Evolutionary conservation across 1,140 invertebrate species (phyloP).

Genomic region (Schlechtendalia chinensis): DNA sequence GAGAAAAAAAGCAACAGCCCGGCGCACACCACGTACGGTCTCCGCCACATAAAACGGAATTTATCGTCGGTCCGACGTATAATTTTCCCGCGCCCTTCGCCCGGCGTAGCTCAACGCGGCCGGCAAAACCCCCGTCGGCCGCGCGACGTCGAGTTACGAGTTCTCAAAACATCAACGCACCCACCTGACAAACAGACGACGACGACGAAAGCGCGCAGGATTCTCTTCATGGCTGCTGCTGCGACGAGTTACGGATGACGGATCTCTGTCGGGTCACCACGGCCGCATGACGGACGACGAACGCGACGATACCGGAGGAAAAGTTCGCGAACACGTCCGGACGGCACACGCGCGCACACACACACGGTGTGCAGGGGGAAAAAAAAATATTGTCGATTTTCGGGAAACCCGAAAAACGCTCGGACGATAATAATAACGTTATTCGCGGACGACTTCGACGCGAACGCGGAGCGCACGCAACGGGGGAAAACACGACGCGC

Average conservation of each 20-base stretch:
- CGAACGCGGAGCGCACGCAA: not conserved
- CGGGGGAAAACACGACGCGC: slow-evolving; percentile 31
- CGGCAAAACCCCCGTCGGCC: too few species aligned
- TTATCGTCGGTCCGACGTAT: slow-evolving; percentile 29
- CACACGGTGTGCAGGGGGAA: not conserved
- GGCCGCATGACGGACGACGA: too few species aligned
- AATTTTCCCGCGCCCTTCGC: not conserved
- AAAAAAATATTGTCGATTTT: too few species aligned
- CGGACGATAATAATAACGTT: not conserved
- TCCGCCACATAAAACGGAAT: slow-evolving; percentile 40
- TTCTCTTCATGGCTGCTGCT: slow-evolving; percentile 31
- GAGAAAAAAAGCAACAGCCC: not conserved
- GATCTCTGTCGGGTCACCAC: too few species aligned
- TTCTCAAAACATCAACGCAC: not conserved
- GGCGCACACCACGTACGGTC: slow-evolving; percentile 6
- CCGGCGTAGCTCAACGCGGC: too few species aligned
- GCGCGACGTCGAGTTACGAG: not conserved
- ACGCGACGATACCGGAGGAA: too few species aligned
- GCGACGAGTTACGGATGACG: too few species aligned
- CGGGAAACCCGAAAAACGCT: too few species aligned
- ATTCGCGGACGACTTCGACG: not conserved
- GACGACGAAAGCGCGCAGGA: slow-evolving; percentile 38
- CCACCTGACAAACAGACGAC: slow-evolving; percentile 42
- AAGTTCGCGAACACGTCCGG: too few species aligned
- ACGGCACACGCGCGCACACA: too few species aligned